These are phyloP conservation scores for Acronicta aceris DNA, from an alignment of 2,888 invertebrate genomes.

Conservation along the genomic window DNA sequence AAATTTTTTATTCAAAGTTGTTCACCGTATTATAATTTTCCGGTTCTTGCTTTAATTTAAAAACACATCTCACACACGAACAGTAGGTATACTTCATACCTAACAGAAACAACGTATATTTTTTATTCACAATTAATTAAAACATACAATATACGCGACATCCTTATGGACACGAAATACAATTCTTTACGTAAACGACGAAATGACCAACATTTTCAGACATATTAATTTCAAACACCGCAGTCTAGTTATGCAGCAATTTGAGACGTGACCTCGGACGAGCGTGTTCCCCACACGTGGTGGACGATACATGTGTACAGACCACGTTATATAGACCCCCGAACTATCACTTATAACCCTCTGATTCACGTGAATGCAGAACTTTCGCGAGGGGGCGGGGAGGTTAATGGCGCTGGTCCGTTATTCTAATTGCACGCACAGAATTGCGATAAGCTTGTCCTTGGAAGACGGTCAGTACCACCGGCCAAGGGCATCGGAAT, in stretches of 20 bases:
- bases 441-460: conserved; percentile 77
- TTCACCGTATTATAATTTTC: no score
- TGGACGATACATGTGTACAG: conserved; percentile 58
- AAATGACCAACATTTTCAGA: conserved; percentile 73
- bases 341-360: conserved; percentile 44
- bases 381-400: conserved; percentile 58
- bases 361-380: conserved; percentile 57
- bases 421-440: conserved; percentile 80
- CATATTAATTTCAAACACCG: conserved; percentile 85
- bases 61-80: no score
- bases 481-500: conserved; percentile 80
- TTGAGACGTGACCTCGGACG: conserved; percentile 83
- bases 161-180: conserved; percentile 62
- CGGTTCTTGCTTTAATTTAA: no score
- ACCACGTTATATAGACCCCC: conserved; percentile 63
- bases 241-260: conserved; percentile 87
- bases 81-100: no score
- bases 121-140: neutral
- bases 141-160: conserved; percentile 22
- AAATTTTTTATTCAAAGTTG: no score
- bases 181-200: conserved; percentile 62
- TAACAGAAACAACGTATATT: no score
- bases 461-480: conserved; percentile 81
- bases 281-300: conserved; percentile 72
- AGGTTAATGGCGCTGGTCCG: conserved; percentile 63